These are phyloP conservation scores for Sandelia bainsii DNA, from an alignment of 2,797 vertebrate genomes.

Conservation along the genomic window DNA sequence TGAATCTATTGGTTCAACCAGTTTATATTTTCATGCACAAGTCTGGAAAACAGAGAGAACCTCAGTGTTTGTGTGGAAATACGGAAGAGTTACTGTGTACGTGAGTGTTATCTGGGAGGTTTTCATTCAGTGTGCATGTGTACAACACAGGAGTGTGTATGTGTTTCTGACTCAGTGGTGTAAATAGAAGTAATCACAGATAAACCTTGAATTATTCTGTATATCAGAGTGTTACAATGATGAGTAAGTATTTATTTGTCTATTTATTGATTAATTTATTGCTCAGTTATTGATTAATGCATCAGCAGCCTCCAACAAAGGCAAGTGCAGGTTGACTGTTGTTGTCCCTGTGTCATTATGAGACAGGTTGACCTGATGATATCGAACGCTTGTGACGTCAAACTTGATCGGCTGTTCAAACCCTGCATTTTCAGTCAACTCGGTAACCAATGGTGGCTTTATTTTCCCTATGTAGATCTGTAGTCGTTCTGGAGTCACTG, in stretches of 20 bases:
- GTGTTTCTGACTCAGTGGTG: conserved; percentile 42
- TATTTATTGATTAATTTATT: conserved; percentile 67
- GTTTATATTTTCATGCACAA: conserved; percentile 13
- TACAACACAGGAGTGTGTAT: conserved; percentile 17
- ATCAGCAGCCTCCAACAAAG: conserved; percentile 22
- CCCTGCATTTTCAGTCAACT: conserved; percentile 31
- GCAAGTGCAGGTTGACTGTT: conserved; percentile 30
- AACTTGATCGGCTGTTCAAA: conserved; percentile 25
- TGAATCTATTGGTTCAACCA: background rate
- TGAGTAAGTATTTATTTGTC: conserved; percentile 72
- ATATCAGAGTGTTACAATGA: conserved; percentile 72
- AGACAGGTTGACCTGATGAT: background rate
- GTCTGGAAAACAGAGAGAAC: conserved; percentile 10
- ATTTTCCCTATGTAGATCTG: conserved; percentile 25
- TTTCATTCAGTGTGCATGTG: conserved; percentile 37
- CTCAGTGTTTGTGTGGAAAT: conserved; percentile 10
- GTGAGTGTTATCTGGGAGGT: conserved; percentile 22
- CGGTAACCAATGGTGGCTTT: conserved; percentile 64
- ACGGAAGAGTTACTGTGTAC: conserved; percentile 6
- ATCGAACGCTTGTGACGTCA: background rate
- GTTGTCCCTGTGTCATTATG: background rate
- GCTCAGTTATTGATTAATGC: conserved; percentile 60
- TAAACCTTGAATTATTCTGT: conserved; percentile 70
- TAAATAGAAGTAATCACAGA: conserved; percentile 74
- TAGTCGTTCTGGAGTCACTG: conserved; percentile 9